phyloP scores from a whole-genome alignment of 2,113 vertebrate species.

The Rhinopomastus cyanomelas region DNA sequence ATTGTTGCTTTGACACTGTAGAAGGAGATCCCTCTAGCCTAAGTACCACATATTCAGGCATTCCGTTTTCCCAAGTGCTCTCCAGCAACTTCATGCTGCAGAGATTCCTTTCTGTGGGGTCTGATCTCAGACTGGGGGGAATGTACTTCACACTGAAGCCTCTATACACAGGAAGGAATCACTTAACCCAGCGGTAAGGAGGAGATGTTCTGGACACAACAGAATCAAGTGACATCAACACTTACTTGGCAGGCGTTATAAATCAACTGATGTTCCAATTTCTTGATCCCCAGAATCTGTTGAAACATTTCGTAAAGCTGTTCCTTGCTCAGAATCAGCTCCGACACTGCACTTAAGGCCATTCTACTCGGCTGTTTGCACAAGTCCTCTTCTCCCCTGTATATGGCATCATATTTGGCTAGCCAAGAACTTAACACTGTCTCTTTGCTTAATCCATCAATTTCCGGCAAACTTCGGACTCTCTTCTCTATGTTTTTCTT shows the following conservation, averaged over 20 bases:
- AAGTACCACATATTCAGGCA: background rate
- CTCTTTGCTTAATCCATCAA: constrained; percentile 97
- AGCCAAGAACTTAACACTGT: constrained; percentile 97
- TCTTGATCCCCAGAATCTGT: constrained; percentile 92
- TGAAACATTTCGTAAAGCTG: constrained; percentile 99
- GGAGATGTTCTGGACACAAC: background rate
- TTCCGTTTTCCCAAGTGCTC: background rate
- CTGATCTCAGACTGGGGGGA: background rate
- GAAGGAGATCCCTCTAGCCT: background rate
- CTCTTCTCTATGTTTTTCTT: constrained; percentile 97
- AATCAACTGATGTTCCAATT: constrained; percentile 95
- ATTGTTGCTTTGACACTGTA: background rate
- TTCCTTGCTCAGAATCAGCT: constrained; percentile 97
- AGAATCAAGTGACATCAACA: background rate
- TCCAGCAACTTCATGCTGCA: background rate
- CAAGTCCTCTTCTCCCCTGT: constrained; percentile 89
- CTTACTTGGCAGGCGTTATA: constrained; percentile 98
- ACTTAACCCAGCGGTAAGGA: background rate
- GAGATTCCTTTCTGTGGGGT: background rate
- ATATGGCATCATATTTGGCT: constrained; percentile 94
- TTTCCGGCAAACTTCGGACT: constrained; percentile 94
- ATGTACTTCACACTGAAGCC: background rate
- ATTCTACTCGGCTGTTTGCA: constrained; percentile 85
- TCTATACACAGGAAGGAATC: background rate
- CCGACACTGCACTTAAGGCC: constrained; percentile 87